These are phyloP conservation scores for Macquaria australasica DNA, from an alignment of 2,113 vertebrate genomes.

Conservation along the genomic window DNA sequence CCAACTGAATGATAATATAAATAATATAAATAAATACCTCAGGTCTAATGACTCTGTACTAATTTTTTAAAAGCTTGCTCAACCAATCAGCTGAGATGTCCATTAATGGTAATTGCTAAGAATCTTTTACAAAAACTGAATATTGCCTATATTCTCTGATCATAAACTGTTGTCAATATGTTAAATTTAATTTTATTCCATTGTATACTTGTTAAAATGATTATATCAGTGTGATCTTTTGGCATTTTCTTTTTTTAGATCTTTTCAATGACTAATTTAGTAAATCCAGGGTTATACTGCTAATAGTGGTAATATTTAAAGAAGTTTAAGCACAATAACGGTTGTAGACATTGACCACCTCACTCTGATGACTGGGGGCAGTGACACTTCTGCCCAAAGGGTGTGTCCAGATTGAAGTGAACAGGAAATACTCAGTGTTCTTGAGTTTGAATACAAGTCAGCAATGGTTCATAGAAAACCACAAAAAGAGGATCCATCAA, in stretches of 20 bases:
- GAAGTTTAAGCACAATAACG: background rate
- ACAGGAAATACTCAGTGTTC: slow-evolving; percentile 29
- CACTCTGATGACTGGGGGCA: background rate
- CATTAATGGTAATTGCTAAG: background rate
- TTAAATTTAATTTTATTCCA: background rate
- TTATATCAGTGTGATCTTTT: background rate
- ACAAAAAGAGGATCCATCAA: slow-evolving; percentile 65
- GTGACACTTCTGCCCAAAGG: slow-evolving; percentile 19
- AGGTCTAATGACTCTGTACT: too few species aligned
- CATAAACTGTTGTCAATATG: background rate
- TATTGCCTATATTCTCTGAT: background rate
- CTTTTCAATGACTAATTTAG: background rate
- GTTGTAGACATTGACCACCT: background rate
- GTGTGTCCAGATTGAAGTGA: slow-evolving; percentile 41
- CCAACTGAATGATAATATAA: background rate
- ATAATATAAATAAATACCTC: background rate
- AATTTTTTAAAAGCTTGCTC: background rate
- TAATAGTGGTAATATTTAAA: background rate
- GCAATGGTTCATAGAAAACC: slow-evolving; percentile 47
- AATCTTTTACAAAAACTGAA: background rate
- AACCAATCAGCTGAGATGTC: background rate
- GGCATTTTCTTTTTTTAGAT: background rate
- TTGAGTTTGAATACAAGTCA: slow-evolving; percentile 40
- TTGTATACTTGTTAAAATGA: background rate
- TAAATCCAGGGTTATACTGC: background rate